These are phyloP conservation scores for Ptychochromis oligacanthus DNA, from an alignment of 2,113 vertebrate species.

Conservation along the genomic window DNA sequence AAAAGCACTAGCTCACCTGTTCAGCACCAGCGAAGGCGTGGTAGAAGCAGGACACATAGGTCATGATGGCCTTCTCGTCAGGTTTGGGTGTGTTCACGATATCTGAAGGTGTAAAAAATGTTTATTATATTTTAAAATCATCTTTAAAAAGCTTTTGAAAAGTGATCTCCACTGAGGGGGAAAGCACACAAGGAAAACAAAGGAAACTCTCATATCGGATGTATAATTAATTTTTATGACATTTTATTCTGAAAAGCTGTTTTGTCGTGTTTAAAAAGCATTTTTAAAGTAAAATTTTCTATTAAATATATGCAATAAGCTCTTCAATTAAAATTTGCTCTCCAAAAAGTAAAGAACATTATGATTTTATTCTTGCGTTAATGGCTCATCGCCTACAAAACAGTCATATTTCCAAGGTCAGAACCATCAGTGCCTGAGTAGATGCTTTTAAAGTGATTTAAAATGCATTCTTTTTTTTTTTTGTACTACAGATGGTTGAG, in stretches of 20 bases:
- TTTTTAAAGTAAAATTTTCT: background rate
- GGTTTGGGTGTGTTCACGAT: conserved; percentile 93
- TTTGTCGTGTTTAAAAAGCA: background rate
- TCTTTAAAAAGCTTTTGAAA: background rate
- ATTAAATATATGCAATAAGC: background rate
- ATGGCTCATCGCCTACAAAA: background rate
- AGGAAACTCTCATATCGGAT: background rate
- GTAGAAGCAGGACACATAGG: conserved; percentile 94
- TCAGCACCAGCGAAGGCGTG: conserved; percentile 93
- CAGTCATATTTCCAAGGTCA: background rate
- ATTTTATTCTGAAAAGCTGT: conserved; percentile 4
- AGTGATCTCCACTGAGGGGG: rapidly evolving
- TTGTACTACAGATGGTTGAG: background rate
- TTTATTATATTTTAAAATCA: background rate
- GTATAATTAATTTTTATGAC: rapidly evolving
- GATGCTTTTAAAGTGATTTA: conserved; percentile 30
- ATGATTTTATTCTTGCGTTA: background rate
- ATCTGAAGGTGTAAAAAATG: conserved; percentile 70
- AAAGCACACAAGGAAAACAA: background rate
- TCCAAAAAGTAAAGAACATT: background rate
- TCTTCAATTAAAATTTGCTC: background rate
- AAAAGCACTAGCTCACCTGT: conserved; percentile 77
- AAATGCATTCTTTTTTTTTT: background rate
- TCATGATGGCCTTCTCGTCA: conserved; percentile 94
- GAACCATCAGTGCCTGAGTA: background rate